phyloP scores from a whole-genome alignment of 2,888 invertebrate genomes.

The Sisyra nigra region DNA sequence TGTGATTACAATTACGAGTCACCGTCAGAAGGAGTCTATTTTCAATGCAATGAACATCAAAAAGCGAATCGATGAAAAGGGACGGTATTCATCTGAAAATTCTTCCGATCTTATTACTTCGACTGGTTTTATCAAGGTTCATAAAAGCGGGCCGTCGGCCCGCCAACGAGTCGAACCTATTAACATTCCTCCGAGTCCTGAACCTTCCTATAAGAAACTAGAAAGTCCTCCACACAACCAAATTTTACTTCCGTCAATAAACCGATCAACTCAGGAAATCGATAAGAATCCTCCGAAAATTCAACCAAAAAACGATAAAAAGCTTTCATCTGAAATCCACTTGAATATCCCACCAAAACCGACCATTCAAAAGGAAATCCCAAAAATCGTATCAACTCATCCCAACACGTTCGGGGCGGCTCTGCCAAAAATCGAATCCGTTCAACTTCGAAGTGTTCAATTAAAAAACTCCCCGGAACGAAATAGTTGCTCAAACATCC shows the following conservation, averaged over 20 bases:
- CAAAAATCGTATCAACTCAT: neutral
- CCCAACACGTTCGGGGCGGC: neutral
- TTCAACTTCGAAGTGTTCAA: neutral
- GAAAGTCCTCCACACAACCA: neutral
- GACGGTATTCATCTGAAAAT: constrained; percentile 29
- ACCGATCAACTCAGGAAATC: neutral
- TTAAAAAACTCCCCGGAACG: neutral
- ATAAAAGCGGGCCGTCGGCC: constrained; percentile 32
- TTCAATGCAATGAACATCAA: constrained; percentile 27
- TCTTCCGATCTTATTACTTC: constrained; percentile 15
- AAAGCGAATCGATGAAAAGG: constrained; percentile 34
- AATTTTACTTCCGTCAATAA: neutral
- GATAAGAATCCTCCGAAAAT: neutral
- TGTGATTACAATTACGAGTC: neutral
- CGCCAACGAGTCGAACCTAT: constrained; percentile 39
- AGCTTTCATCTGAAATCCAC: neutral
- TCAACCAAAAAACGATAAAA: neutral
- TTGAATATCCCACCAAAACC: neutral
- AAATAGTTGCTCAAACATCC: neutral
- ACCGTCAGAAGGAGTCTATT: constrained; percentile 25
- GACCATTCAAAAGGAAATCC: neutral
- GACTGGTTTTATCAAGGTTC: constrained; percentile 15
- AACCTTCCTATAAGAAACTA: constrained; percentile 9
- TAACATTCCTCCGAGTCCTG: constrained; percentile 30
- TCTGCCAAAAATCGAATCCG: constrained; percentile 2